Conservation (phyloP, 2,888 invertebrate species). For the Auanema sp. region DNA sequence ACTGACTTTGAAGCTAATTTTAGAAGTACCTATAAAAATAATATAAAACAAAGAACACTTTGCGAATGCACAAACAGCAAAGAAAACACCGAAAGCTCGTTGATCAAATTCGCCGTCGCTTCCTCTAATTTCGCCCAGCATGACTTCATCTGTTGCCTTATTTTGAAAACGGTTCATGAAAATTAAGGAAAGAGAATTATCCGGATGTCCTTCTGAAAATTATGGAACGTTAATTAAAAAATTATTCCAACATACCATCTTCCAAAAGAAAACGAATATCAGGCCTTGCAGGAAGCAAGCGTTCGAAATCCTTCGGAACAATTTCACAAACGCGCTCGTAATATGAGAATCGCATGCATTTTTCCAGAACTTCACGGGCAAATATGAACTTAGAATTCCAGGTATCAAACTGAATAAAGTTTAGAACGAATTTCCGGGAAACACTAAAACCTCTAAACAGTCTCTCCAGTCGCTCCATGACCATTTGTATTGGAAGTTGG, state of each 20-base stretch:
- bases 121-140: conserved; percentile 27
- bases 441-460: conserved; percentile 58
- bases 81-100: conserved; percentile 83
- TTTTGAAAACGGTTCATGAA: conserved; percentile 25
- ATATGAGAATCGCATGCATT: conserved; percentile 84
- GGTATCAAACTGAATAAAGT: conserved; percentile 8
- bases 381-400: conserved; percentile 70
- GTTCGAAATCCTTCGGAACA: conserved; percentile 82
- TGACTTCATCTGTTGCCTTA: conserved; percentile 32
- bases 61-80: conserved; percentile 35
- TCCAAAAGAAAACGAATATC: conserved; percentile 68
- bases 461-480: conserved; percentile 77
- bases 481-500: conserved; percentile 99
- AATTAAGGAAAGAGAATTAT: conserved; percentile 18
- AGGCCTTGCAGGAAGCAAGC: conserved; percentile 82
- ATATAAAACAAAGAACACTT: background rate
- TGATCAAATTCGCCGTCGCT: conserved; percentile 83
- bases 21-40: conserved; percentile 69
- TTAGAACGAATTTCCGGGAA: conserved; percentile 1
- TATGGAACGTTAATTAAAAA: background rate
- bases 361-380: conserved; percentile 85
- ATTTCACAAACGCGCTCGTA: conserved; percentile 89
- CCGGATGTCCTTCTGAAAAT: conserved; percentile 23
- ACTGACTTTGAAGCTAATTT: conserved; percentile 94
- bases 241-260: conserved; percentile 35